Conservation (phyloP, 2,113 vertebrate genomes). For the Platanista minor region DNA sequence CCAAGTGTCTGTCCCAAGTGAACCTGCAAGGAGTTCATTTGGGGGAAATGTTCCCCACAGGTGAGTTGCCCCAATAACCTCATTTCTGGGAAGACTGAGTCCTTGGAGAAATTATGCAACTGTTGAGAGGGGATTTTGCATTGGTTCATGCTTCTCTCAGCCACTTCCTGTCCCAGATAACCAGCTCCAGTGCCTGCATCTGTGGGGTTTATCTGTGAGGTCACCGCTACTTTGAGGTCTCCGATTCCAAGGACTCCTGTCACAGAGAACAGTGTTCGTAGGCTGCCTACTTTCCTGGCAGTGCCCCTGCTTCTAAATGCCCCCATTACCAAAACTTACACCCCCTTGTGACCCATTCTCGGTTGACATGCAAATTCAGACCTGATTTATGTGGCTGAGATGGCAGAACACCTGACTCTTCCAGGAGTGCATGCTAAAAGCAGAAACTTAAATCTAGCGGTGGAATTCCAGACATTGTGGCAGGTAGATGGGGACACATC, state of each 20-base stretch:
- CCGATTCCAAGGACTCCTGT: neutral
- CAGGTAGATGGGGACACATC: neutral
- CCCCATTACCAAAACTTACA: neutral
- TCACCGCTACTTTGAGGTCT: neutral
- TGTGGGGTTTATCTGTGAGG: neutral
- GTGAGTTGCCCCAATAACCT: constrained; percentile 1
- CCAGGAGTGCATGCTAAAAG: neutral
- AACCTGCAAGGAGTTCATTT: constrained; percentile 34
- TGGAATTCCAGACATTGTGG: neutral
- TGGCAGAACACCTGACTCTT: neutral
- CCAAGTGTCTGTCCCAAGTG: neutral
- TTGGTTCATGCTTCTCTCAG: neutral
- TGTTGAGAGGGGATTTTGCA: constrained; percentile 1
- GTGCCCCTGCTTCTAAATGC: neutral
- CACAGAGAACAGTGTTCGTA: neutral
- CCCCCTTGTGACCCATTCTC: neutral
- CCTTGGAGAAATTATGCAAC: neutral
- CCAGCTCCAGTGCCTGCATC: neutral
- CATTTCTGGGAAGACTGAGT: constrained; percentile 44
- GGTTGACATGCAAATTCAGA: neutral
- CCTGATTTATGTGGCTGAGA: neutral
- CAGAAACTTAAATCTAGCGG: neutral
- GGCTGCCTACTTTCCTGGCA: neutral
- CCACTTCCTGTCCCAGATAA: constrained; percentile 53
- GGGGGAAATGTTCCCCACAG: neutral